Conservation (phyloP, 2,113 vertebrate species). For the Phylloscopus whistleri region DNA sequence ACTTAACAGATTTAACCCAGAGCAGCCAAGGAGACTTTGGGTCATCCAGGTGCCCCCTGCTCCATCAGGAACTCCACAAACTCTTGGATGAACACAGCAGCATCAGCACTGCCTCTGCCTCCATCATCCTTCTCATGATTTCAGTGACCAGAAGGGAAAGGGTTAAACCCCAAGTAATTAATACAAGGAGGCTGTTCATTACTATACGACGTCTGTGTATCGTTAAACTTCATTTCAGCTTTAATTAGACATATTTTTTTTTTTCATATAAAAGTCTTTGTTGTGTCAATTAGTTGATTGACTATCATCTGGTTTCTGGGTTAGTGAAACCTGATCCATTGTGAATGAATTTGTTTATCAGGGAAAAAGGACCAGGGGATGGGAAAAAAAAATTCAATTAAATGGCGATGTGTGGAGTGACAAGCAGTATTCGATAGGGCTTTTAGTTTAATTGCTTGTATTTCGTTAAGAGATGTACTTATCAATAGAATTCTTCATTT, state of each 20-base stretch:
- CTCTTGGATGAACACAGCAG: accelerated
- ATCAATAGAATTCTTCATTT: slow-evolving; percentile 78
- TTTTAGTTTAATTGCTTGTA: slow-evolving; percentile 96
- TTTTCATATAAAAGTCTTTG: slow-evolving; percentile 78
- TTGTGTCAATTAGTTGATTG: slow-evolving; percentile 95
- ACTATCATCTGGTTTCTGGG: slow-evolving; percentile 81
- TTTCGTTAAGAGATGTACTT: slow-evolving; percentile 88
- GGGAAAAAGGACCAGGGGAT: slow-evolving; percentile 69
- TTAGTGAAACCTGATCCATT: slow-evolving; percentile 82
- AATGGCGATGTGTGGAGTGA: slow-evolving; percentile 83
- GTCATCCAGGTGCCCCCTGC: not conserved
- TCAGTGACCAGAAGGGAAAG: not conserved
- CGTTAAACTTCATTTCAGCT: slow-evolving; percentile 73
- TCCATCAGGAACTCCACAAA: not conserved
- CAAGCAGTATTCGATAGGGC: slow-evolving; percentile 85
- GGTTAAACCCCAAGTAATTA: slow-evolving; percentile 66
- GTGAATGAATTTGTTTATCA: slow-evolving; percentile 87
- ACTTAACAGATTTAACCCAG: not conserved
- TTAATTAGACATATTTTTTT: slow-evolving; percentile 76
- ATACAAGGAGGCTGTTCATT: slow-evolving; percentile 72
- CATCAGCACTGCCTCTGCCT: not conserved
- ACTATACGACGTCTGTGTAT: slow-evolving; percentile 71
- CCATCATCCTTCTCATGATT: not conserved
- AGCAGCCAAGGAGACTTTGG: not conserved
- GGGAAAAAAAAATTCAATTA: slow-evolving; percentile 86